phyloP scores from a whole-genome alignment of 2,113 vertebrate species.

The Tichodroma muraria region DNA sequence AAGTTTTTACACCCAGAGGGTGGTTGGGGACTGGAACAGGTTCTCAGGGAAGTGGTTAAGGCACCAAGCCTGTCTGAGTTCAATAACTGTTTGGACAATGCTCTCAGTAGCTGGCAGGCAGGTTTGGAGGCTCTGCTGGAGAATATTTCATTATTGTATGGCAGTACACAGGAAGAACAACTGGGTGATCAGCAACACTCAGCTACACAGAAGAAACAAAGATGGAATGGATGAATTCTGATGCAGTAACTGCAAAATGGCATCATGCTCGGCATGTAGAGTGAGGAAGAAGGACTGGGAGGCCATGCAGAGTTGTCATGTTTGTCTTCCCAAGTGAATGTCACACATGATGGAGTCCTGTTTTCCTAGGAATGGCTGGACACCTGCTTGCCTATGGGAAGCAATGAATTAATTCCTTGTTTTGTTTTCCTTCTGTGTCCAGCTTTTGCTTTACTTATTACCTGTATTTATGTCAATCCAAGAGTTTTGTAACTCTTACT shows the following conservation, averaged over 20 bases:
- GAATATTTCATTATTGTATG: background rate
- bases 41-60: background rate
- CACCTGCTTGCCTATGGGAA: background rate
- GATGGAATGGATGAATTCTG: background rate
- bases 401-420: background rate
- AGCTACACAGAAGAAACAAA: background rate
- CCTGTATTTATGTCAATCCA: accelerated
- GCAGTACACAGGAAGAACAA: background rate
- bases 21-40: background rate
- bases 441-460: background rate
- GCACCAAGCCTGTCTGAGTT: background rate
- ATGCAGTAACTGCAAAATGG: background rate
- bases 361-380: background rate
- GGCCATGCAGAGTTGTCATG: background rate
- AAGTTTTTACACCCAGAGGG: background rate
- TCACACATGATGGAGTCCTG: background rate
- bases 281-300: background rate
- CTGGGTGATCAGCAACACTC: background rate
- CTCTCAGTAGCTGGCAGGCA: background rate
- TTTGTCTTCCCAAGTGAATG: background rate
- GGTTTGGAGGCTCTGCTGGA: background rate
- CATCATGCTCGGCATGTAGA: background rate
- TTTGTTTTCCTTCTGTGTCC: background rate
- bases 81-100: background rate
- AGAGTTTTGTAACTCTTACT: background rate